phyloP scores from a whole-genome alignment of 2,888 invertebrate genomes.

The Miltochrista miniata region DNA sequence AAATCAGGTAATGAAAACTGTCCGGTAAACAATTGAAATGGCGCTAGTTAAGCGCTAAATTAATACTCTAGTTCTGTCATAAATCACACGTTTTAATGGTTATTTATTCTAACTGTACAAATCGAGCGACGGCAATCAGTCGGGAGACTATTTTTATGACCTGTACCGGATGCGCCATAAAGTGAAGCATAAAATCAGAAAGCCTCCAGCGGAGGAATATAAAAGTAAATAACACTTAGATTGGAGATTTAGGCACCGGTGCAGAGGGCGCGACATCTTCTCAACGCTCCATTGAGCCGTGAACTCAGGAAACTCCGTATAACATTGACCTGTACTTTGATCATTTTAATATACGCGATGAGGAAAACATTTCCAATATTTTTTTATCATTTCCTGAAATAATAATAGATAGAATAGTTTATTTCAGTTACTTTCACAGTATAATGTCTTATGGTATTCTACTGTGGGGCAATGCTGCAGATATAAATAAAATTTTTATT shows the following conservation, averaged over 20 bases:
- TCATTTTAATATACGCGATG: conserved; percentile 41
- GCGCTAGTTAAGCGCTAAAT: conserved; percentile 37
- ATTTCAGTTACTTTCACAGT: too few relatives aligned
- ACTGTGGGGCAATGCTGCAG: too few relatives aligned
- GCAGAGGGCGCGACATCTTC: conserved; percentile 46
- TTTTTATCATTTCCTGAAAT: conserved; percentile 1
- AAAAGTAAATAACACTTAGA: conserved; percentile 79
- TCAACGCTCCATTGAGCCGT: conserved; percentile 53
- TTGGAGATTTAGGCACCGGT: conserved; percentile 65
- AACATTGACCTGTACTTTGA: conserved; percentile 49
- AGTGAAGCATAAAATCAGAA: conserved; percentile 76
- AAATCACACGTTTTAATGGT: conserved; percentile 72
- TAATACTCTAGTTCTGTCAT: conserved; percentile 51
- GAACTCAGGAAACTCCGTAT: conserved; percentile 46
- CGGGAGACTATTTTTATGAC: conserved; percentile 76
- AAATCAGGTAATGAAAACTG: conserved; percentile 33
- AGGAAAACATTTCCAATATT: conserved; percentile 34
- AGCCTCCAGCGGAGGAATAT: conserved; percentile 71
- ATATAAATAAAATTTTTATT: too few relatives aligned
- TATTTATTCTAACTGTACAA: conserved; percentile 66
- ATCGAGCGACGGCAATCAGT: conserved; percentile 73
- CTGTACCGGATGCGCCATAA: conserved; percentile 77
- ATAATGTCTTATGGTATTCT: too few relatives aligned
- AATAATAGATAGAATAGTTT: too few relatives aligned
- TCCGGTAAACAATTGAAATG: conserved; percentile 35